Evolutionary conservation across 1,140 invertebrate species (phyloP), one percentile per base, ranked within the genome.

Genomic region (Phymastichus coffea): DNA sequence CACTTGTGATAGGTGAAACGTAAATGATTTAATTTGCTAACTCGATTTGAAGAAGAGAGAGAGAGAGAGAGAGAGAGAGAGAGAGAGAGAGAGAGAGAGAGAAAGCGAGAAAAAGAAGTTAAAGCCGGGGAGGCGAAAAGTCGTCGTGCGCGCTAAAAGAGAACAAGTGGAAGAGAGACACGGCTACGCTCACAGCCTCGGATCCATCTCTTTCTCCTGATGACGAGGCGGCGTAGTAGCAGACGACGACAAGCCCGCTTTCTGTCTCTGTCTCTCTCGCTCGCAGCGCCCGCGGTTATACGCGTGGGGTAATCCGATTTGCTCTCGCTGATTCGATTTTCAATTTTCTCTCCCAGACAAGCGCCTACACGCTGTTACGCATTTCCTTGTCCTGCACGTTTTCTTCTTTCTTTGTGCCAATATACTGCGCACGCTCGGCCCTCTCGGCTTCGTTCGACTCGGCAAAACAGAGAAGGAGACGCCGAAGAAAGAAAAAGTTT

Each of bases 301-400:
- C 57, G 23, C 62, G 60, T 66, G 55, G 57, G 60, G 68, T 74
- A 72, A 72, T 74, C 70, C 68, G 70, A 74, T 74, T 72, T 74
- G 64, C 57, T 56, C n/a, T n/a, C 63, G 63, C 58, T 74, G 72
- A 72, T 74, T 74, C 72, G 68, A 72, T 74, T 74, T 70, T 70
- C 71, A 72, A 72, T 73, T 73, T 71, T 73, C 70, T 69, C 70
- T 65, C 58, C 51, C 26, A 35, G 28, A 3, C 9, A 20, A 35
- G 28, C 30, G 55, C 46, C 59, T 64, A 63, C 63, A 63, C 65
- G 66, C 44, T 30, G 63, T 66, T 66, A 65, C 63, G 63, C 64
- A 68, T 69, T 68, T 68, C 48, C 58, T 61, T 64, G 44, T 57
- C 52, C 55, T 28, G 17, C 19, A 15, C 57, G 57, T 55, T 66